These are phyloP conservation scores for Perodicticus potto DNA, from an alignment of 2,797 vertebrate species.

Conservation along the genomic window DNA sequence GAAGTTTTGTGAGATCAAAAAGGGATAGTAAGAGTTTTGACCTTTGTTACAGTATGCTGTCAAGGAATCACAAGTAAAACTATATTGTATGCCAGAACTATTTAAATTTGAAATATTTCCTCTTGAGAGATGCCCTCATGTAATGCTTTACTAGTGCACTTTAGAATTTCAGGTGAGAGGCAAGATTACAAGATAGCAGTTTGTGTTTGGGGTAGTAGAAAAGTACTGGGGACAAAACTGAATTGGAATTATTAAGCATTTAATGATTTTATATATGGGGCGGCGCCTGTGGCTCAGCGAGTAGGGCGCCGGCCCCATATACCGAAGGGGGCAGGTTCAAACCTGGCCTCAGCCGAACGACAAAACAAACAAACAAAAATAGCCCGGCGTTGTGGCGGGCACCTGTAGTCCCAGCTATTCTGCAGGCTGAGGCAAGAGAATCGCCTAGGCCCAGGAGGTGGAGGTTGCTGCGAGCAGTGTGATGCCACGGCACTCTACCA, in stretches of 20 bases:
- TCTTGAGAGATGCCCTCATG: background rate
- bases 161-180: background rate
- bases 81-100: background rate
- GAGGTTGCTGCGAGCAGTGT: no score
- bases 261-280: background rate
- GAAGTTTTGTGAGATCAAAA: conserved; percentile 14
- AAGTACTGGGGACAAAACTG: background rate
- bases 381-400: no score
- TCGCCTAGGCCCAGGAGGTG: no score
- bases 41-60: background rate
- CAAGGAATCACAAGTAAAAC: background rate
- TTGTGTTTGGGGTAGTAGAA: background rate
- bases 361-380: no score
- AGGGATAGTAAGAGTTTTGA: background rate
- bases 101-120: conserved; percentile 33
- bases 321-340: no score
- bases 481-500: no score
- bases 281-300: no score
- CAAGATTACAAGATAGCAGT: background rate
- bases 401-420: no score
- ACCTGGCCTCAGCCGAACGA: no score
- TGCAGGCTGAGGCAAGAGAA: no score
- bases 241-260: background rate
- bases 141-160: background rate
- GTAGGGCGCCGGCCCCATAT: no score